These are phyloP conservation scores for Rhinichthys klamathensis DNA, from an alignment of 2,113 vertebrate species.

Conservation along the genomic window DNA sequence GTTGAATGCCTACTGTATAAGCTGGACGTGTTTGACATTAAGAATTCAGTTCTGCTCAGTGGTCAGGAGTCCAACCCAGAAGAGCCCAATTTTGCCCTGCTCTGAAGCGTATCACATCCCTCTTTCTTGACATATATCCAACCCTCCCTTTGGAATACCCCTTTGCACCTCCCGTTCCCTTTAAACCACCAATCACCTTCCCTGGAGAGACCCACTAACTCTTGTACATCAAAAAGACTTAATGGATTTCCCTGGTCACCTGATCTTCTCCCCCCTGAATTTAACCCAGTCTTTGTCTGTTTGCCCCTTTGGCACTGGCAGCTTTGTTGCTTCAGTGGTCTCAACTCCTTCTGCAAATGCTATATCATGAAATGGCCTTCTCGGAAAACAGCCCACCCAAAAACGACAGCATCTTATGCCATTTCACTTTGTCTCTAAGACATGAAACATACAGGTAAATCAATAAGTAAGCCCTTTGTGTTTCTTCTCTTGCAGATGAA, in stretches of 20 bases:
- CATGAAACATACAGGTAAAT: slow-evolving; percentile 25
- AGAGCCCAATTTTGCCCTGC: slow-evolving; percentile 76
- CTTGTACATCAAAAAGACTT: slow-evolving; percentile 30
- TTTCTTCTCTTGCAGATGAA: slow-evolving; percentile 39
- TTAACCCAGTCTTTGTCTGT: slow-evolving; percentile 39
- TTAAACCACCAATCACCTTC: slow-evolving; percentile 43
- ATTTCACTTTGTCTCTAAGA: slow-evolving; percentile 8
- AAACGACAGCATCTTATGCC: slow-evolving; percentile 29
- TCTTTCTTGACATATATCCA: slow-evolving; percentile 13
- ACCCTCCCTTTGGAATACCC: background rate
- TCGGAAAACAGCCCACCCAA: slow-evolving; percentile 9
- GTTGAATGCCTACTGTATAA: slow-evolving; percentile 22
- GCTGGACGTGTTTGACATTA: slow-evolving; percentile 41
- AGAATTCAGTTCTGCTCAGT: slow-evolving; percentile 62
- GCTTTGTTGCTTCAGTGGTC: background rate
- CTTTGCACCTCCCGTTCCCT: slow-evolving; percentile 12
- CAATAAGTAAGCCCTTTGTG: slow-evolving; percentile 18
- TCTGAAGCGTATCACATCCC: slow-evolving; percentile 70
- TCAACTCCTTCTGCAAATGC: slow-evolving; percentile 6
- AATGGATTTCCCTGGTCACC: slow-evolving; percentile 28
- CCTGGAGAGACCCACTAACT: slow-evolving; percentile 14
- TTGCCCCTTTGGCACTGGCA: slow-evolving; percentile 9
- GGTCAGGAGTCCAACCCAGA: slow-evolving; percentile 64
- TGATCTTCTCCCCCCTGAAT: slow-evolving; percentile 2
- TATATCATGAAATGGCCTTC: slow-evolving; percentile 30